Conservation (phyloP, 2,797 vertebrate genomes). For the Dallia pectoralis region DNA sequence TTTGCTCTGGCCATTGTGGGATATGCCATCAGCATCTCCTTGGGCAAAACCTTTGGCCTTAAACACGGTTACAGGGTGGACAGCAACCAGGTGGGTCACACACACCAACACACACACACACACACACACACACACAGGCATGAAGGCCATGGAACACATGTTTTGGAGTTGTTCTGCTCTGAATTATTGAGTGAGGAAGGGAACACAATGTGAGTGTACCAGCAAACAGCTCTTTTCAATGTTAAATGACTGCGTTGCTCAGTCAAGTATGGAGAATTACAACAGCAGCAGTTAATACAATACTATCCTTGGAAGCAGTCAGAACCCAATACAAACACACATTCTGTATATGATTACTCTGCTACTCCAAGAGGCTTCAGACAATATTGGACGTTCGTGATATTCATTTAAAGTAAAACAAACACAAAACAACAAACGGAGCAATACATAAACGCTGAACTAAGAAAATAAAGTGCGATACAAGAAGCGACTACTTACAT, state of each 20-base stretch:
- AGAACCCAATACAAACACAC: neutral
- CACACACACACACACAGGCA: conserved; percentile 10
- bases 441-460: no score
- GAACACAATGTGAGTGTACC: conserved; percentile 22
- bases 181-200: conserved; percentile 9
- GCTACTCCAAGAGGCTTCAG: no score
- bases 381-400: no score
- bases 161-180: conserved; percentile 33
- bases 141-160: conserved; percentile 21
- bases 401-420: no score
- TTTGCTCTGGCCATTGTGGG: conserved; percentile 89
- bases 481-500: no score
- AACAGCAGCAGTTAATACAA: neutral
- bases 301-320: neutral
- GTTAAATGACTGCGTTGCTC: conserved; percentile 44
- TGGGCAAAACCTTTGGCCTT: conserved; percentile 91
- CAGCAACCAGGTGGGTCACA: conserved; percentile 84
- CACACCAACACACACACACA: conserved; percentile 13
- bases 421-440: no score
- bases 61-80: conserved; percentile 93
- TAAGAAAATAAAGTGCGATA: no score
- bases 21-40: conserved; percentile 89
- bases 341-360: neutral
- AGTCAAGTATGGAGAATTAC: conserved; percentile 27
- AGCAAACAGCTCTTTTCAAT: conserved; percentile 36